These are phyloP conservation scores for Orthochromis malagaraziensis DNA, from an alignment of 2,113 vertebrate species.

Conservation along the genomic window DNA sequence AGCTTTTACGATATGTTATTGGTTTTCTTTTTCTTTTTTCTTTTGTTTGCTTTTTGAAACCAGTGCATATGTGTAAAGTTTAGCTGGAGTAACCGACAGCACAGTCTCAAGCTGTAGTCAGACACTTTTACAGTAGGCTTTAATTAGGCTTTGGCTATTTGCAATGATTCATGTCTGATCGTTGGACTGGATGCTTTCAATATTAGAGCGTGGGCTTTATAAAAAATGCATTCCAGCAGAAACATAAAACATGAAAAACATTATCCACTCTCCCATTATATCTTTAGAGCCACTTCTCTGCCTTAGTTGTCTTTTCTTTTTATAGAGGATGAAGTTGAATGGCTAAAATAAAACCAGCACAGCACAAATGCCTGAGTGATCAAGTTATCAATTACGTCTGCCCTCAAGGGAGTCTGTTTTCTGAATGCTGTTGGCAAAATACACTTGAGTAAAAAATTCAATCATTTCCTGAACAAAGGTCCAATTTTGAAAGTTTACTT, in stretches of 20 bases:
- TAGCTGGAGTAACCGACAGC: neutral
- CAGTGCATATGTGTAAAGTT: neutral
- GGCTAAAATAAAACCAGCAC: neutral
- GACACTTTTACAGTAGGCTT: neutral
- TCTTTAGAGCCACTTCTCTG: neutral
- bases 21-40: neutral
- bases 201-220: neutral
- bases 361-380: neutral
- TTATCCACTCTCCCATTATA: neutral
- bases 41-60: neutral
- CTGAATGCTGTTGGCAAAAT: neutral
- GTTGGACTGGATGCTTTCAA: neutral
- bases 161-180: neutral
- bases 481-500: neutral
- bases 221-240: neutral
- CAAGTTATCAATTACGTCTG: neutral
- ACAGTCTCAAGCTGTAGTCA: neutral
- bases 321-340: neutral
- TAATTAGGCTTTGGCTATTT: slow-evolving; percentile 2
- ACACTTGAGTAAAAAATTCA: neutral
- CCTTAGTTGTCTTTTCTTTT: neutral
- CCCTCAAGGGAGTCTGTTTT: neutral
- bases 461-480: neutral
- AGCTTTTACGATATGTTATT: neutral
- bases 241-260: neutral